Conservation (phyloP, 1,140 invertebrate species). For the Cydia fagiglandana region DNA sequence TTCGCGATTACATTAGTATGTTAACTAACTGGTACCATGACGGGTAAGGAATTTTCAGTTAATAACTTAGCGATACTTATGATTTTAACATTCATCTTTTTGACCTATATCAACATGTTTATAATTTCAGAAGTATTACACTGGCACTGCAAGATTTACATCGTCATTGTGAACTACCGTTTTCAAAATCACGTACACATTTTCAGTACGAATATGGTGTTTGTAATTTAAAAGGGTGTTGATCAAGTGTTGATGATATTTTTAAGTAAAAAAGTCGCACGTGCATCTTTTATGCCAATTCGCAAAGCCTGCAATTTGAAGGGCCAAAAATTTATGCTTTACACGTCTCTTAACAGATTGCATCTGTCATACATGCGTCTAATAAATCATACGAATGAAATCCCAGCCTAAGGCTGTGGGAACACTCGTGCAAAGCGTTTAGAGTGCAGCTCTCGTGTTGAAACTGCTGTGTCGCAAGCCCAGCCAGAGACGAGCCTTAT, state of each 20-base stretch:
- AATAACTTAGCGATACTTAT: not conserved
- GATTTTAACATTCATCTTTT: not conserved
- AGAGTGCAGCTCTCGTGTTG: conserved; percentile 22
- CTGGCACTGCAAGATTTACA: no score
- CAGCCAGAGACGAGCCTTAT: conserved; percentile 6
- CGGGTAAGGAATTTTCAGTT: not conserved
- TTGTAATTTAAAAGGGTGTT: no score
- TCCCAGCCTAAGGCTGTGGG: conserved; percentile 29
- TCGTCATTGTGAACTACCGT: no score
- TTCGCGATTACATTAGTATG: conserved; percentile 1
- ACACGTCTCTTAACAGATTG: not conserved
- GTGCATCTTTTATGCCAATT: not conserved
- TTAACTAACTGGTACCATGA: not conserved
- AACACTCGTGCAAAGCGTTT: conserved; percentile 27
- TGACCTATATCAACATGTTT: not conserved
- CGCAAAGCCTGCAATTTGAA: not conserved
- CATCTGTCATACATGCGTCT: conserved; percentile 17
- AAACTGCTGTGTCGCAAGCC: conserved; percentile 27
- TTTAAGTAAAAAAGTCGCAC: no score
- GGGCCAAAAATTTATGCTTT: not conserved
- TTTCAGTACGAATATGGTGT: no score
- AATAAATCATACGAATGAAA: conserved; percentile 16
- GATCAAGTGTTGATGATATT: no score
- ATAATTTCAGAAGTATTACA: not conserved
- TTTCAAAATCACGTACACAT: no score